Evolutionary conservation across 2,888 invertebrate genomes (phyloP), one percentile per base, ranked within the genome.

Genomic region (Hetaerina titia): DNA sequence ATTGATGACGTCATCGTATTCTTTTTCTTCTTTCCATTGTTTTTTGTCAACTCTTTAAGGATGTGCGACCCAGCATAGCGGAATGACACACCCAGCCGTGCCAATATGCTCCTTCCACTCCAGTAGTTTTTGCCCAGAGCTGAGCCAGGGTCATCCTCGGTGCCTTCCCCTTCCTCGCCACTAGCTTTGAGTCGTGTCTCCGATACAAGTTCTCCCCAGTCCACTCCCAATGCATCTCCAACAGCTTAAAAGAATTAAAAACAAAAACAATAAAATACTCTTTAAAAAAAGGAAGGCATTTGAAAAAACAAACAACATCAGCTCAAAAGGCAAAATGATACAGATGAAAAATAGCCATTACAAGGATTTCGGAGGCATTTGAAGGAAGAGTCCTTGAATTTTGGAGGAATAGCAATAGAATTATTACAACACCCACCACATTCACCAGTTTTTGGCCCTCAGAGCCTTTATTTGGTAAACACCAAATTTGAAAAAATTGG

Each of bases 221-320:
- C 99, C 1, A 99, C 99, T n/a, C 99, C 99, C 60, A 99, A 97
- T n/a, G 99, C 99, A 97, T 99, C 99, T 9, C 99, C 99, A 95
- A 99, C 97, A 69, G 98, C 98, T 97, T 97, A 96, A 96, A 95
- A 89, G 95, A 8, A 8, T 7, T n/a, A 4, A n/a, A 69, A 69
- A 69, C 9, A n/a, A n/a, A 69, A 45, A 45, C 4, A 45, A n/a
- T n/a, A n/a, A n/a, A 45, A 45, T 45, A 45, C 45, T 45, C 45
- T 45, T 45, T 2, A 4, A 45, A 45, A 45, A 45, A 45, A 45
- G 45, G 45, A 45, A 45, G 45, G 45, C 45, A 45, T 45, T 45
- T 45, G 4, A 45, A 45, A 45, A 45, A 45, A 1, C 45, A 45
- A 45, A 45, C 45, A 45, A 45, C 4, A 45, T 45, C 45, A 45